Base-by-base conservation (phyloP, 2,797 vertebrate species). In the Apogon hyalosoma region DNA sequence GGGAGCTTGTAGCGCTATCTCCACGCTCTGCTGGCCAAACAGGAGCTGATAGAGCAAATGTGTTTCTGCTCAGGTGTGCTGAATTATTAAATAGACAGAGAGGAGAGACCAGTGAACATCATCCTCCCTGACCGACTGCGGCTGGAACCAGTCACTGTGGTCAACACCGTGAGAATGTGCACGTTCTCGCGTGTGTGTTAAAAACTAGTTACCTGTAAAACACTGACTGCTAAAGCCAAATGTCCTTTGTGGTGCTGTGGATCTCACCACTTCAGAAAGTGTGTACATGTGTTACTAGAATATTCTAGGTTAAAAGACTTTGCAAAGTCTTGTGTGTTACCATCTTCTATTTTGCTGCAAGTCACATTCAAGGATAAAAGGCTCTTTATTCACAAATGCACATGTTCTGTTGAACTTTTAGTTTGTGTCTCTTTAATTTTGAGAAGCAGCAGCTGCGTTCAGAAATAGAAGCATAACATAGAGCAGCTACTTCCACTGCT, bases 31-130 rank as follows among this genome's bases (percentile, higher is more conserved):
- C 76, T 87, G 81, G 83, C 69, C 91, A 90, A 84, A 90, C 83
- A 77, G 65, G 75, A 92, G 82, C 90, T 88, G 91, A 92, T 87
- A 78, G 82, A 78, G 77, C 73, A 85, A 93, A 91, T 90, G 89
- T 92, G 89, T 92, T 92, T 86, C 90, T 83, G 88, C 86, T 94
- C 92, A 92, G 91, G 88, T 88, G 82, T 83, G 73, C 72, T 93
- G 90, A 90, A 93, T 93, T 92, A 94, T 93, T 93, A 88, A 94
- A 85, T 47, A 87, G 89, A 76, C 79, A 75, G 75, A 47, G 80
- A 65, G 75, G 73, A 89, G 79, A 91, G 83, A 86, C 81, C 83
- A 69, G 80, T 3, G 41, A 85, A 80, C 83, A 87, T 81, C 78
- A 68, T 76, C 75, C 75, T 86, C 72, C 52, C 63, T 11, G 63